Base-by-base conservation (phyloP, 2,888 invertebrate species). In the Brenthis ino region DNA sequence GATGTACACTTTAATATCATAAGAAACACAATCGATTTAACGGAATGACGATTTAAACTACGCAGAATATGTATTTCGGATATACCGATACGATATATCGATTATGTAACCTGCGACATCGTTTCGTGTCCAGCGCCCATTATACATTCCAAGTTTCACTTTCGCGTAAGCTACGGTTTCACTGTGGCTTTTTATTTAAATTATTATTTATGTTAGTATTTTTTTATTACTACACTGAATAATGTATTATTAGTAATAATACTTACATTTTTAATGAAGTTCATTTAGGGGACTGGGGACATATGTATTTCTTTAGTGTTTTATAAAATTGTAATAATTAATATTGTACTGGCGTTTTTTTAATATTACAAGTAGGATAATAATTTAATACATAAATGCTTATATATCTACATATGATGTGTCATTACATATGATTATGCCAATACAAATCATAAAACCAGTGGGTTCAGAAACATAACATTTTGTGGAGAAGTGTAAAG, bases 111-210 rank as follows among this genome's bases (percentile, higher is more conserved):
- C 57, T 75, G 79, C 76, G 82, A 83, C 86, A 83, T 85, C 85
- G 83, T 81, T 73, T 76, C 77, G 82, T 81, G 76, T 74, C 75
- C 74, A 76, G 73, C 80, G 80, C 78, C 80, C 79, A 80, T 80
- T 79, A 80, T 75, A 75, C 76, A 83, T 84, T 81, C 76, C 78
- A 83, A 85, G 88, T 91, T 91, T 91, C 92, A 91, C 91, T 91
- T 91, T 91, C 86, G 80, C 82, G 82, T 87, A 86, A 88, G 84
- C 85, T 89, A 89, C 84, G 81, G 83, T 87, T 88, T 85, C 78
- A 74, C 74, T 73, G 80, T 75, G 76, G 77, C 77, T 78, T 80
- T 72, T 61, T 64, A 56, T 48, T 67, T 71, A 66, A 63, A 67
- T 68, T 65, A 47, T 53, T 65, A 48, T 48, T 50, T 65, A 43